phyloP scores from a whole-genome alignment of 2,888 invertebrate genomes.

The Eristalis arbustorum region DNA sequence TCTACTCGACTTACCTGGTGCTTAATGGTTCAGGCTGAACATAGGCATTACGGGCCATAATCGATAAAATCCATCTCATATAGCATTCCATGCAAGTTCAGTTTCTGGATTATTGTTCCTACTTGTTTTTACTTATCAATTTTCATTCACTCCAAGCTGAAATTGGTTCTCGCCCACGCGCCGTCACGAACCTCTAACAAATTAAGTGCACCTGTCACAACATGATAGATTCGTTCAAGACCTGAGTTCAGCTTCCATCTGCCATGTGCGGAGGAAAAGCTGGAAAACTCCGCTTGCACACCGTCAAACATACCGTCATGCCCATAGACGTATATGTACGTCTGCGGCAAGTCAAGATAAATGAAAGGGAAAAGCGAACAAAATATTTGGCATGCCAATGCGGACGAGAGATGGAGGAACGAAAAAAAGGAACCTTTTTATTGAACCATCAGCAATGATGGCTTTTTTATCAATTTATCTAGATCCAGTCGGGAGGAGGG shows the following conservation, averaged over 20 bases:
- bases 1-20: too few species aligned
- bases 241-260: constrained; percentile 48
- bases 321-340: constrained; percentile 12
- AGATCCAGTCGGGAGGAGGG: constrained; percentile 48
- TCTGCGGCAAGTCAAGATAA: constrained; percentile 55
- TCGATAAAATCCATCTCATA: background rate
- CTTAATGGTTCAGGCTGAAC: background rate
- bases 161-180: constrained; percentile 49
- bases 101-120: constrained; percentile 1
- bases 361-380: constrained; percentile 68
- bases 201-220: constrained; percentile 70
- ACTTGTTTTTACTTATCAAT: constrained; percentile 40
- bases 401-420: constrained; percentile 9
- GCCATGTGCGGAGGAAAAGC: constrained; percentile 11
- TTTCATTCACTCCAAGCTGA: constrained; percentile 30
- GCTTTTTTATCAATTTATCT: constrained; percentile 71
- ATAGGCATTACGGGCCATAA: background rate
- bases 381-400: constrained; percentile 63
- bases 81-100: constrained; percentile 1
- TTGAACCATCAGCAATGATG: constrained; percentile 69
- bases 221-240: constrained; percentile 67
- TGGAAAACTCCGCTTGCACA: constrained; percentile 5
- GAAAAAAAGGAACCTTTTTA: constrained; percentile 44
- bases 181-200: constrained; percentile 67
- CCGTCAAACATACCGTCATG: constrained; percentile 55